Conservation (phyloP, 2,113 vertebrate species). For the Zosterops japonicus region DNA sequence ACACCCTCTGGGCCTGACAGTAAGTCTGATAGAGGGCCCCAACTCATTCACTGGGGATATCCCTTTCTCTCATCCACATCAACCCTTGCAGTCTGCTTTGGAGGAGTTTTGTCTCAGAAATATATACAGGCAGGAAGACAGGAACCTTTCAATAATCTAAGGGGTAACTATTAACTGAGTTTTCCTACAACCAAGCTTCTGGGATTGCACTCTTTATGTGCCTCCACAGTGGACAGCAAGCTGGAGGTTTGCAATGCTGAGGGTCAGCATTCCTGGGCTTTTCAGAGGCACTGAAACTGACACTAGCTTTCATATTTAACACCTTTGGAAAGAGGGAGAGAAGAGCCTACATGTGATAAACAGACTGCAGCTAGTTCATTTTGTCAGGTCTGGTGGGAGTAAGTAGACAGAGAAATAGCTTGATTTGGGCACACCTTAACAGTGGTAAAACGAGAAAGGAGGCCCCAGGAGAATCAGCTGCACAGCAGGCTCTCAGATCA, state of each 20-base stretch:
- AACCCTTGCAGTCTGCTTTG: background rate
- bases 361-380: accelerated
- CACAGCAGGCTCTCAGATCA: background rate
- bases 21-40: accelerated
- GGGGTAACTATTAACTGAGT: background rate
- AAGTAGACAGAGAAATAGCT: background rate
- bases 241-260: background rate
- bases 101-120: background rate
- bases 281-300: background rate
- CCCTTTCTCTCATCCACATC: background rate
- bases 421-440: background rate
- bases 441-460: background rate
- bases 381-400: background rate
- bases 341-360: background rate
- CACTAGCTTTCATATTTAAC: background rate
- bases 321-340: background rate
- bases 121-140: background rate
- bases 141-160: background rate
- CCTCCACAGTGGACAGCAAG: background rate
- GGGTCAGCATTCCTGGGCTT: background rate
- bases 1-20: accelerated
- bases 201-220: background rate
- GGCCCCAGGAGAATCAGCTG: background rate
- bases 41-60: accelerated
- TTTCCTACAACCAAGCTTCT: background rate